Conservation (phyloP, 2,797 vertebrate species). For the Crenuchus spilurus region DNA sequence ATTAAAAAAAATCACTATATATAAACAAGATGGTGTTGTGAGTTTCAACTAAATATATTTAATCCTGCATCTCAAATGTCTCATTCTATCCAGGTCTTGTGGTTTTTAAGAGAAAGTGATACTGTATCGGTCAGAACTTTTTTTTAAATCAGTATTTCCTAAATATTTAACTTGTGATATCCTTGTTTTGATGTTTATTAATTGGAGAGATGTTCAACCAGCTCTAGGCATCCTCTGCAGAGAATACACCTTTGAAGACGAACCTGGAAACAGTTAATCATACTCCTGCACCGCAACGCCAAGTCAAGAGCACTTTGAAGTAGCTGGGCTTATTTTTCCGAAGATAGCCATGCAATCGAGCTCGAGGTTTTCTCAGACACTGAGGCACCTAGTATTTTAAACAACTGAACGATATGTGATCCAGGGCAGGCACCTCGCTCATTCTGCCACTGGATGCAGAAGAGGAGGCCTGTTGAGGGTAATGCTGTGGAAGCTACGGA, state of each 20-base stretch:
- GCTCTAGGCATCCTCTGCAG: conserved; percentile 27
- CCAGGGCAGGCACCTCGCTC: conserved; percentile 25
- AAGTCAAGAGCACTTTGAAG: conserved; percentile 53
- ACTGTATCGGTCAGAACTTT: too few species aligned
- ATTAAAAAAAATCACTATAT: background rate
- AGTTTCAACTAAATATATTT: background rate
- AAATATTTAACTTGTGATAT: background rate
- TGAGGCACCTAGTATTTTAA: conserved; percentile 48
- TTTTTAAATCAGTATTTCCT: background rate
- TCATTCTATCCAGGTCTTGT: too few species aligned
- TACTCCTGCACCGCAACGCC: conserved; percentile 13
- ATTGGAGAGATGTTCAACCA: conserved; percentile 12
- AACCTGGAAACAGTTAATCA: conserved; percentile 61
- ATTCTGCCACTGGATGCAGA: conserved; percentile 19
- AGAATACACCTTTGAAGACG: conserved; percentile 50
- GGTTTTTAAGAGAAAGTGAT: too few species aligned
- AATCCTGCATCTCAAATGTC: background rate
- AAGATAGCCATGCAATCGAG: conserved; percentile 39
- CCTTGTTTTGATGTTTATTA: background rate
- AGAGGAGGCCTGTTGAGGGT: background rate
- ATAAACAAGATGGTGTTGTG: background rate
- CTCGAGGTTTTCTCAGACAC: conserved; percentile 48
- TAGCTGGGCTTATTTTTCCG: conserved; percentile 47
- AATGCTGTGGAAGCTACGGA: background rate
- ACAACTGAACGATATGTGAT: conserved; percentile 49